A percentile compares a stretch with the other conserved stretches of the same genome.
Evolutionary conservation across 2,888 invertebrate species (phyloP).

Genomic region (Rhingia campestris): DNA sequence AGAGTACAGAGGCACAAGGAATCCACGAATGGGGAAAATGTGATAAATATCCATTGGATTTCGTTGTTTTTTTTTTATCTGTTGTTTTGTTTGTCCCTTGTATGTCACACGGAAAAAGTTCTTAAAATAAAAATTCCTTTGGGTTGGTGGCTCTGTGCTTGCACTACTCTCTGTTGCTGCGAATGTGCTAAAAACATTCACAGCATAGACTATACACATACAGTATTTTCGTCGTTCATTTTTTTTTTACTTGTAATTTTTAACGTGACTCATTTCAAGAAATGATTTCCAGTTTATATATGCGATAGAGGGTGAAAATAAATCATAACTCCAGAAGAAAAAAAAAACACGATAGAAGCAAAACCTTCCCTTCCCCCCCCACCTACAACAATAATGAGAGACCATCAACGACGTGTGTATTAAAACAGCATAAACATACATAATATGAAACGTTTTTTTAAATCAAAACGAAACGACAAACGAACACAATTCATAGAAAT

Average conservation of each 20-base stretch:
- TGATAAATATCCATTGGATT: slow-evolving; percentile 50
- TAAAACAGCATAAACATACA: not conserved
- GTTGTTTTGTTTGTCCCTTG: slow-evolving; percentile 5
- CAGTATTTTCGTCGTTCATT: slow-evolving; percentile 10
- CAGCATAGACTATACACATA: slow-evolving; percentile 23
- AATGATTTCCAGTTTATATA: slow-evolving; percentile 51
- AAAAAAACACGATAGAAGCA: not conserved
- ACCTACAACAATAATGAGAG: not conserved
- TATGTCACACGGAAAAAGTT: slow-evolving; percentile 47
- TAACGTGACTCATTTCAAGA: slow-evolving; percentile 66
- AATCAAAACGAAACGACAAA: not conserved
- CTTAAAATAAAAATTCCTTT: slow-evolving; percentile 52
- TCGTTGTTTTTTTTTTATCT: slow-evolving; percentile 23
- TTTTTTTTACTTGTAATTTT: slow-evolving; percentile 40
- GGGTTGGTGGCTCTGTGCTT: slow-evolving; percentile 36
- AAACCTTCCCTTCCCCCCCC: not conserved
- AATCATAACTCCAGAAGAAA: slow-evolving; percentile 42
- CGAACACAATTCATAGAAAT: slow-evolving; percentile 1
- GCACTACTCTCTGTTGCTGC: slow-evolving; percentile 43
- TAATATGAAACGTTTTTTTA: not conserved
- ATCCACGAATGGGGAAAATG: slow-evolving; percentile 33
- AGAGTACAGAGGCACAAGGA: slow-evolving; percentile 30
- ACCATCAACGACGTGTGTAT: not conserved
- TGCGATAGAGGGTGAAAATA: slow-evolving; percentile 55
- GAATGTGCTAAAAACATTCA: slow-evolving; percentile 46